A percentile compares a stretch with the other conserved stretches of the same genome.
These are phyloP conservation scores for Gryon sp. DNA, from an alignment of 1,140 invertebrate genomes.

Conservation along the genomic window DNA sequence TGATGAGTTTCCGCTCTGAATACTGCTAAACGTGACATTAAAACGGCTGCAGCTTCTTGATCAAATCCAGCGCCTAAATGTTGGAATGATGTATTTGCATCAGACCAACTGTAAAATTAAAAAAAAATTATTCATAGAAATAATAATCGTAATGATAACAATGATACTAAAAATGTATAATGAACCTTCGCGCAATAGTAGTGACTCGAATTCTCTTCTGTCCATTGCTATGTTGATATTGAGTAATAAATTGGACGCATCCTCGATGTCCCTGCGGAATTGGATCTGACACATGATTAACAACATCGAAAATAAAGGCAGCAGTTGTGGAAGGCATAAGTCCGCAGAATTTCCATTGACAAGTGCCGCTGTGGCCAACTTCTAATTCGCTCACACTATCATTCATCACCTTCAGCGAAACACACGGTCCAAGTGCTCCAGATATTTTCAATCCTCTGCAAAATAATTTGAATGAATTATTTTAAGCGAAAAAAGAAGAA, in stretches of 20 bases:
- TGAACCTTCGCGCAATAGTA: conserved; percentile 97
- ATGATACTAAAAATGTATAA: conserved; percentile 51
- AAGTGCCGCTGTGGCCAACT: conserved; percentile 97
- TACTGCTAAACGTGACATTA: conserved; percentile 98
- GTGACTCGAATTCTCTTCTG: conserved; percentile 97
- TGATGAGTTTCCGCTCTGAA: conserved; percentile 97
- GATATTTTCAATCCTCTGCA: conserved; percentile 91
- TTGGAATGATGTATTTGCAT: conserved; percentile 88
- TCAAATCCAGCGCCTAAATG: conserved; percentile 96
- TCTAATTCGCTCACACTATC: conserved; percentile 96
- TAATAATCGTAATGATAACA: conserved; percentile 1
- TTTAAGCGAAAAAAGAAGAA: too few species aligned
- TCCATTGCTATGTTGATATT: conserved; percentile 99
- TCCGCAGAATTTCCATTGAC: conserved; percentile 99
- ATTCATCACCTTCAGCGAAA: conserved; percentile 94
- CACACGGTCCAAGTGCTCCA: conserved; percentile 97
- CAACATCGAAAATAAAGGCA: conserved; percentile 98
- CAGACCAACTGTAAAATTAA: conserved; percentile 85
- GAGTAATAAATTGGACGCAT: conserved; percentile 98
- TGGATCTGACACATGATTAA: conserved; percentile 96
- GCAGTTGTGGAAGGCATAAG: conserved; percentile 95
- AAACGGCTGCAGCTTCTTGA: conserved; percentile 97
- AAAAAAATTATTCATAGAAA: conserved; percentile 1
- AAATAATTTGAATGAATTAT: too few species aligned
- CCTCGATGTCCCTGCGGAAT: conserved; percentile 97